Conservation (phyloP, 2,113 vertebrate genomes). For the Leptosomus discolor region DNA sequence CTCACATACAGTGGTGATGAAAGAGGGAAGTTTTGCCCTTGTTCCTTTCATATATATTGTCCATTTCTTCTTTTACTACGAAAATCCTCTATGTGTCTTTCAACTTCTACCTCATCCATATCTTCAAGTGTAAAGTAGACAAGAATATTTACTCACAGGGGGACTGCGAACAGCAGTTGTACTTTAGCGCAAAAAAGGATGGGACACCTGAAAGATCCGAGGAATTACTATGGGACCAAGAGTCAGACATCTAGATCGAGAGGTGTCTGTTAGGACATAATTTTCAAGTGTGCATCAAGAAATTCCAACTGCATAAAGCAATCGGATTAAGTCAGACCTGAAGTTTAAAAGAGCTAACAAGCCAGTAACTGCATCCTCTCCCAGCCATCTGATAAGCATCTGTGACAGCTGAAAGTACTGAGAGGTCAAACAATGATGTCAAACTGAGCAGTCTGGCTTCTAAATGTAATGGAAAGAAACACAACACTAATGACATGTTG, state of each 20-base stretch:
- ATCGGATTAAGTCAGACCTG: neutral
- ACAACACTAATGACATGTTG: neutral
- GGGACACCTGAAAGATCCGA: neutral
- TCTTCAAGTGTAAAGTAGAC: neutral
- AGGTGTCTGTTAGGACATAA: neutral
- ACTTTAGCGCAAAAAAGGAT: neutral
- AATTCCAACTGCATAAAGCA: neutral
- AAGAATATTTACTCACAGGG: neutral
- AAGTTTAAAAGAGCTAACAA: neutral
- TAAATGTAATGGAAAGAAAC: neutral
- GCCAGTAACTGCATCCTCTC: neutral
- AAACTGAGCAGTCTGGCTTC: neutral
- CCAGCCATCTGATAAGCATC: slow-evolving; percentile 27
- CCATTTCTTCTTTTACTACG: neutral
- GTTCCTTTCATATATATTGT: neutral
- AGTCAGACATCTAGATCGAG: neutral
- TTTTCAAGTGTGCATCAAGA: neutral
- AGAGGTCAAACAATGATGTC: neutral
- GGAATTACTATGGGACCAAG: neutral
- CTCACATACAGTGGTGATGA: neutral
- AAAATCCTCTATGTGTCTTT: neutral
- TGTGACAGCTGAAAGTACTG: slow-evolving; percentile 5
- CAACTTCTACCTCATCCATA: neutral
- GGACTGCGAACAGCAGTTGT: neutral
- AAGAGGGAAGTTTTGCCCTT: neutral